A percentile compares a stretch with the other conserved stretches of the same genome.
Conservation (phyloP, 2,888 invertebrate species). For the Brenthis daphne region DNA sequence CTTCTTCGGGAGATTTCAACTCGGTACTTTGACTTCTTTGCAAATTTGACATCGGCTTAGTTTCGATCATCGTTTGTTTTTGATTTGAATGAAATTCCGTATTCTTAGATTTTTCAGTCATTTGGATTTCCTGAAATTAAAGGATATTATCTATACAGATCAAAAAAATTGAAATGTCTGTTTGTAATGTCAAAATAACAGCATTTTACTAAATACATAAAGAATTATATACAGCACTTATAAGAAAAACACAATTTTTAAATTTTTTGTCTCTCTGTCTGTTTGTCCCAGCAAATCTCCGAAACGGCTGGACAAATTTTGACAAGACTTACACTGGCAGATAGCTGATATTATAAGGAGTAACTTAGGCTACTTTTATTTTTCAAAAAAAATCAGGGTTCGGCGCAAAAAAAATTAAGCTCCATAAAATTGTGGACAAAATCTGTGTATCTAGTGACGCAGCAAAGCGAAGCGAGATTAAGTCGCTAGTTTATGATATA, state of each 20-base stretch:
- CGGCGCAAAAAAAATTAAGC: neutral
- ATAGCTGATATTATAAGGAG: too few species aligned
- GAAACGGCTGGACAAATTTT: too few species aligned
- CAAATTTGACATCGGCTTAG: constrained; percentile 24
- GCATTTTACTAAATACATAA: too few species aligned
- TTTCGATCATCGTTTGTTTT: constrained; percentile 18
- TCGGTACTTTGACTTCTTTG: constrained; percentile 43
- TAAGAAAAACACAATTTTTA: neutral
- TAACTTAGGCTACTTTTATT: too few species aligned
- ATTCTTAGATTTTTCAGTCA: constrained; percentile 55
- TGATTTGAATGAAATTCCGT: constrained; percentile 55
- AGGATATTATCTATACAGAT: neutral
- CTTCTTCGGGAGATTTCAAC: constrained; percentile 64
- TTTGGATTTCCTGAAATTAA: constrained; percentile 51
- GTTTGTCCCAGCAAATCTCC: too few species aligned
- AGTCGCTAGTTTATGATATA: too few species aligned
- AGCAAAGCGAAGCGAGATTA: too few species aligned
- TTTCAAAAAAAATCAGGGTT: neutral
- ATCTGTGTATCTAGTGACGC: too few species aligned
- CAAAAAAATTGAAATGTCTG: neutral
- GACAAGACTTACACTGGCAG: too few species aligned
- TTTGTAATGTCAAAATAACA: neutral
- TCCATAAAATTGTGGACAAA: too few species aligned
- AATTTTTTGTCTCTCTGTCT: too few species aligned
- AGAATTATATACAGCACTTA: neutral